Conservation (phyloP, 2,797 vertebrate species). For the Gallinago nigripennis region DNA sequence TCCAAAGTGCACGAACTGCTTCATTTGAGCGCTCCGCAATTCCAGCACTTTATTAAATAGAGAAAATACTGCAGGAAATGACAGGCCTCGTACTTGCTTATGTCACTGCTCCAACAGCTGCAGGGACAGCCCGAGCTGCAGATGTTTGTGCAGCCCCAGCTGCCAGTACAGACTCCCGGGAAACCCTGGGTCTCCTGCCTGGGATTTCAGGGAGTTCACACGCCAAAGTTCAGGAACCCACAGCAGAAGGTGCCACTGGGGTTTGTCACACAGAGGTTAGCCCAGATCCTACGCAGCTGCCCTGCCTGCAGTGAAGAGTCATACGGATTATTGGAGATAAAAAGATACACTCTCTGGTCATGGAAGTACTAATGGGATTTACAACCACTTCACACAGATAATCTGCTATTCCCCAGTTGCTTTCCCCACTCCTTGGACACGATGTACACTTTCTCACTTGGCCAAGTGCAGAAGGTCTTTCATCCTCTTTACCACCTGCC, state of each 20-base stretch:
- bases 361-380: background rate
- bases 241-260: background rate
- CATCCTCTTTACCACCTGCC: background rate
- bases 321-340: background rate
- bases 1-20: constrained; percentile 66
- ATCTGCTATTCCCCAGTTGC: background rate
- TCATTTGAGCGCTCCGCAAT: constrained; percentile 66
- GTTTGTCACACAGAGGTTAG: background rate
- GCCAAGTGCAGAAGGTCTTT: background rate
- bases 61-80: constrained; percentile 71
- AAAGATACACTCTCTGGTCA: background rate
- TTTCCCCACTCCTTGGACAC: background rate
- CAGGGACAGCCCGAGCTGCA: background rate
- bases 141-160: background rate
- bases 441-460: background rate
- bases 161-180: background rate
- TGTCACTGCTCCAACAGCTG: background rate
- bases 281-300: background rate
- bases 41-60: constrained; percentile 60
- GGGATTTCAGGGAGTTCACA: background rate
- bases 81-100: background rate
- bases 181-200: background rate
- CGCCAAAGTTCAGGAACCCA: background rate
- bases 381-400: background rate
- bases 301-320: background rate